A percentile compares a stretch with the other conserved stretches of the same genome.
Evolutionary conservation across 2,888 invertebrate species (phyloP).

Genomic region (Steromphala cineraria): DNA sequence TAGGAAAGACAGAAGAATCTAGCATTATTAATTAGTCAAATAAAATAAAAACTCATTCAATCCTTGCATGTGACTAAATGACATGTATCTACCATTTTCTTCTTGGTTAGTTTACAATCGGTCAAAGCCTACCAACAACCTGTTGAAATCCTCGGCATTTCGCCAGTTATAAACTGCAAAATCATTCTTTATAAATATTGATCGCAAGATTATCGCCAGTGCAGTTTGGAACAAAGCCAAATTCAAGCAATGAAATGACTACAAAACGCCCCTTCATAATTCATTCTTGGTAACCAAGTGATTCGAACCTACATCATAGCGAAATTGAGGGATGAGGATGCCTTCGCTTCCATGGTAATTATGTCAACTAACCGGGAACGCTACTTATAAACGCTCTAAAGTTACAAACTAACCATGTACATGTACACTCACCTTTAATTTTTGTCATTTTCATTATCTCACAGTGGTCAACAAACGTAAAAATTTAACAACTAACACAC

Average conservation of each 20-base stretch:
- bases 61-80: too few species aligned
- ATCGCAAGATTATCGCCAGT: constrained; percentile 33
- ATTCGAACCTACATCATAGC: too few species aligned
- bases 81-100: too few species aligned
- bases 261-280: neutral
- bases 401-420: neutral
- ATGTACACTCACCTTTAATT: neutral
- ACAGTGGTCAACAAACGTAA: neutral
- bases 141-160: too few species aligned
- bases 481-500: too few species aligned
- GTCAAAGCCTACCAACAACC: too few species aligned
- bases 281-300: neutral
- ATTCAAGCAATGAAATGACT: neutral
- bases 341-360: constrained; percentile 60
- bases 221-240: neutral
- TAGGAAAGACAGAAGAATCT: too few species aligned
- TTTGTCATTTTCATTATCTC: neutral
- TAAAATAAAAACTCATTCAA: too few species aligned
- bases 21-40: too few species aligned
- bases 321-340: neutral
- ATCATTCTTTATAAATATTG: constrained; percentile 16
- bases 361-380: constrained; percentile 53
- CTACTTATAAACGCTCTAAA: neutral
- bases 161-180: too few species aligned
- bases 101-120: too few species aligned